phyloP scores from a whole-genome alignment of 2,797 vertebrate genomes.

The Pipistrellus pygmaeus region DNA sequence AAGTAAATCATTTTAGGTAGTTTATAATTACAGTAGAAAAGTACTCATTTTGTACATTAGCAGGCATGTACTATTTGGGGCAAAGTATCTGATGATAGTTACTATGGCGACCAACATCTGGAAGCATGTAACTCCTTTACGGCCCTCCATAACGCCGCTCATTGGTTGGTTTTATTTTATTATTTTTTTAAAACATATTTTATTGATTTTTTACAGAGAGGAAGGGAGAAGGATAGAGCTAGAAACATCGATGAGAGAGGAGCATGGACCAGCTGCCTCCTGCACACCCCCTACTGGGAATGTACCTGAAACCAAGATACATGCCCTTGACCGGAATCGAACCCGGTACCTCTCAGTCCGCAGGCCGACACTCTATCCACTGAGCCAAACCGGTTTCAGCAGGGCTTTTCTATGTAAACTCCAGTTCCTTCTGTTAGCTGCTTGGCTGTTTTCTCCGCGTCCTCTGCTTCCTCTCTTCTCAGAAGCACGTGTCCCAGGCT shows the following conservation, averaged over 20 bases:
- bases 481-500: background rate
- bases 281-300: too few species aligned
- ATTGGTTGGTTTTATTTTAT: background rate
- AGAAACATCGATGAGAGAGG: too few species aligned
- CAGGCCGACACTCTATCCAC: too few species aligned
- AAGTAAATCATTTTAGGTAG: background rate
- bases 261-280: too few species aligned
- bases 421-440: background rate
- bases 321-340: too few species aligned
- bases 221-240: too few species aligned
- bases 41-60: background rate
- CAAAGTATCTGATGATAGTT: slow-evolving; percentile 5
- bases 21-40: slow-evolving; percentile 20
- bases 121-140: background rate
- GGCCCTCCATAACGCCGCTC: background rate
- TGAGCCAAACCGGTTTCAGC: too few species aligned
- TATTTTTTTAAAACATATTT: too few species aligned
- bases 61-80: background rate
- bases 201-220: too few species aligned
- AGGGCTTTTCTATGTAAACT: background rate
- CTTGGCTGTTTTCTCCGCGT: background rate
- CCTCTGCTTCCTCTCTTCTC: slow-evolving; percentile 40
- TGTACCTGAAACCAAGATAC: too few species aligned
- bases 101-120: slow-evolving; percentile 26
- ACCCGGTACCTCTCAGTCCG: too few species aligned